Evolutionary conservation across 2,888 invertebrate genomes (phyloP).

Genomic region (Cerceris ruficornis): DNA sequence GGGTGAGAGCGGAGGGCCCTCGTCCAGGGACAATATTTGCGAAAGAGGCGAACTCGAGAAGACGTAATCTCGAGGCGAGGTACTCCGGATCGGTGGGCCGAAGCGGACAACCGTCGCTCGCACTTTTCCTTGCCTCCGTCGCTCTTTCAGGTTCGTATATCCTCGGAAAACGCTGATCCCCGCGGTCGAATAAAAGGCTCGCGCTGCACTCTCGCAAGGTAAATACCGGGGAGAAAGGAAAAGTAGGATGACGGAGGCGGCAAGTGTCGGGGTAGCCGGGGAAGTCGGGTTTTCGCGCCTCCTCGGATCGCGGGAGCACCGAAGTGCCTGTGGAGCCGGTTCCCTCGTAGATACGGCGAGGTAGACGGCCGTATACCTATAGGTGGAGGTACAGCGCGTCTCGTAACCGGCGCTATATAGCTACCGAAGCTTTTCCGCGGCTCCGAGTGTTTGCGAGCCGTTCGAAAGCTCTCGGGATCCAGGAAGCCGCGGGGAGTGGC

Average conservation of each 20-base stretch:
- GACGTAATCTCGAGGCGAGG: constrained; percentile 1
- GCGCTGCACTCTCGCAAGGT: constrained; percentile 70
- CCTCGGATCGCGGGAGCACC: too few relatives aligned
- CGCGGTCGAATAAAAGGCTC: constrained; percentile 67
- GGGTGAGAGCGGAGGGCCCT: too few relatives aligned
- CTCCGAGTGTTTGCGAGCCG: constrained; percentile 80
- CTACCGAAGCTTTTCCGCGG: constrained; percentile 66
- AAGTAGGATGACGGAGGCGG: constrained; percentile 69
- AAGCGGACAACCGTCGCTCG: background rate
- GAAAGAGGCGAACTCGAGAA: constrained; percentile 11
- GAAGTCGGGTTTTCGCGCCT: too few relatives aligned
- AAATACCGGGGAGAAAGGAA: constrained; percentile 74
- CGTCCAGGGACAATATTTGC: too few relatives aligned
- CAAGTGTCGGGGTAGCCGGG: constrained; percentile 21
- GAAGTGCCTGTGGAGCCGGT: constrained; percentile 5
- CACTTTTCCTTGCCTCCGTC: background rate
- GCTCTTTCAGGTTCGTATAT: constrained; percentile 10
- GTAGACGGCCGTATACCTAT: background rate
- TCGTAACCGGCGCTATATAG: constrained; percentile 13
- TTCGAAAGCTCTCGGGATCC: constrained; percentile 80
- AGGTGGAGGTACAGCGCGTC: background rate
- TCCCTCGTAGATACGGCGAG: constrained; percentile 4
- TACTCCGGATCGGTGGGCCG: background rate
- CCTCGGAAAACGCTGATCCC: constrained; percentile 71
- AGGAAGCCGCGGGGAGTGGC: constrained; percentile 63